Base-by-base conservation (phyloP, 2,113 vertebrate genomes). In the Silurus meridionalis region DNA sequence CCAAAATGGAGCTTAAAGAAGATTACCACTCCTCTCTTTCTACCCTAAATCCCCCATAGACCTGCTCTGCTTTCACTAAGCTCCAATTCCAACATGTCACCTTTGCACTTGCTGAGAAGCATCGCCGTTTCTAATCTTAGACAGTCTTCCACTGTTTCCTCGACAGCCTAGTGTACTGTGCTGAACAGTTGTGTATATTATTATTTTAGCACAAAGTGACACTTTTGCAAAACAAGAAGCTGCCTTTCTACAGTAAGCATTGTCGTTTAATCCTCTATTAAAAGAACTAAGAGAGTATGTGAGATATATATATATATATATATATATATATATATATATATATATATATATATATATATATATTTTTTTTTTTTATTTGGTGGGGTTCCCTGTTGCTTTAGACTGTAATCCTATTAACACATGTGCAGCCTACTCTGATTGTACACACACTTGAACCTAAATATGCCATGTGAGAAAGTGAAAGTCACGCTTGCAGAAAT, bases 351-450 rank as follows among this genome's bases (percentile, higher is more conserved):
- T n/a, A n/a, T n/a, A n/a, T n/a, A n/a, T n/a, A n/a, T n/a, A n/a
- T n/a, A 17, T n/a, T 28, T 57, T 63, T 46, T 50, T 80, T 86
- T 83, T 58, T 8, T 11, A 71, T 72, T 87, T 15, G 55, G 63
- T 19, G 21, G 66, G 83, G 23, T 66, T 83, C 48, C 79, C 83
- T 82, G 79, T 79, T 63, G 81, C 8, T 19, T 48, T 83, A 23
- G 48, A 81, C 80, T 72, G 5, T 74, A 89, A 89, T 89, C 80
- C 83, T 53, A 72, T 89, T 82, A 78, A 46, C 78, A 61, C 52
- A 17, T 75, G 28, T 28, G 50, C 66, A 17, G 55, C 48, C 1
- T 69, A 72, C 69, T 37, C 52, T 77, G 23, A 77, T 63, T 37
- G 15, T 83, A 63, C 21, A 48, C 23, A 55, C 58, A 72, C n/a